Conservation (phyloP, 2,113 vertebrate species). For the Vimba vimba region DNA sequence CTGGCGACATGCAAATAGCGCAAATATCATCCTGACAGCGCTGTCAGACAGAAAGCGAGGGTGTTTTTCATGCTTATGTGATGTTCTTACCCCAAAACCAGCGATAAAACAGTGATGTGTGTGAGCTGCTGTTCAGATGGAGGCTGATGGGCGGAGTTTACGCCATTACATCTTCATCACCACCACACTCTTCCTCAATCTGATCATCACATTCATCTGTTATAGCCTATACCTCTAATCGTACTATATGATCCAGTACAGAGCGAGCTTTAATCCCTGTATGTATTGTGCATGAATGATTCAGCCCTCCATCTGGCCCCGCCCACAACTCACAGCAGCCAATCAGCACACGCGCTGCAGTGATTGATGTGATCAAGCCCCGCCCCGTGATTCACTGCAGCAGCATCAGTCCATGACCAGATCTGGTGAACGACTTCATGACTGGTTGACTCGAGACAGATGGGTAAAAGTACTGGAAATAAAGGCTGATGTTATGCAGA, state of each 20-base stretch:
- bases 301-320: not conserved
- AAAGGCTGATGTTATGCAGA: not conserved
- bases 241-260: not conserved
- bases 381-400: slow-evolving; percentile 6
- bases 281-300: not conserved
- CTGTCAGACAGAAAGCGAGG: not conserved
- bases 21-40: not conserved
- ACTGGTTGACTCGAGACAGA: not conserved
- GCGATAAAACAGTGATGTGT: slow-evolving; percentile 12
- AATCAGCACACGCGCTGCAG: not conserved
- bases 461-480: not conserved
- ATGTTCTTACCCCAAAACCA: slow-evolving; percentile 4
- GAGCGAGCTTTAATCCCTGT: not conserved
- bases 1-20: not conserved
- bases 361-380: not conserved
- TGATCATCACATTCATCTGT: not conserved
- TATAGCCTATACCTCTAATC: not conserved
- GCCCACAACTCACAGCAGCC: not conserved
- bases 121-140: slow-evolving; percentile 1
- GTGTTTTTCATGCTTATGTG: not conserved
- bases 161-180: slow-evolving; percentile 1
- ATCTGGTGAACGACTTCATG: not conserved
- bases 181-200: not conserved
- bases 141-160: slow-evolving; percentile 16
- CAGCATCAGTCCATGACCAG: not conserved